A percentile compares a stretch with the other conserved stretches of the same genome.
Conservation (phyloP, 2,888 invertebrate genomes). For the Gastrophysa polygoni region DNA sequence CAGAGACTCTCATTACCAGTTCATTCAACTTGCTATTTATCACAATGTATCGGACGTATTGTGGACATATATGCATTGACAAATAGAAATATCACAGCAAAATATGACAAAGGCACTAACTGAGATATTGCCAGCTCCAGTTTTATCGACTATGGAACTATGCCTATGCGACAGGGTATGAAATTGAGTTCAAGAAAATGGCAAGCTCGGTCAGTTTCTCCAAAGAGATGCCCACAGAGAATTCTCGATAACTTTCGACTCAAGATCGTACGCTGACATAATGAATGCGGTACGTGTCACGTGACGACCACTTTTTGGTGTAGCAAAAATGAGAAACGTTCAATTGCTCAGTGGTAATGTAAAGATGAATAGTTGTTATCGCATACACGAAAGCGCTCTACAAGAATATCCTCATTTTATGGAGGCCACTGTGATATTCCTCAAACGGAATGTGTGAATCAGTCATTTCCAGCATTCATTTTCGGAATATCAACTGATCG, state of each 20-base stretch:
- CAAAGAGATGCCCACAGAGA: not conserved
- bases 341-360: conserved; percentile 1
- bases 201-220: not conserved
- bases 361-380: conserved; percentile 28
- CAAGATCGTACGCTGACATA: conserved; percentile 20
- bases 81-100: too few relatives aligned
- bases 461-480: not conserved
- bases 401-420: not conserved
- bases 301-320: conserved; percentile 37
- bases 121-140: too few relatives aligned
- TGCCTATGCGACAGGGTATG: too few relatives aligned
- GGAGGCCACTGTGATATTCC: not conserved
- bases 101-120: too few relatives aligned
- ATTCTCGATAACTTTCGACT: conserved; percentile 12
- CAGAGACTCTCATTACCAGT: too few relatives aligned
- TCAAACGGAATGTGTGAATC: not conserved
- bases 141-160: too few relatives aligned
- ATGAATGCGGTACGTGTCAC: conserved; percentile 45
- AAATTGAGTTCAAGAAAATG: too few relatives aligned
- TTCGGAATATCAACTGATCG: too few relatives aligned
- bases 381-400: not conserved
- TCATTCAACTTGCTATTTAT: too few relatives aligned
- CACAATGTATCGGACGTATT: too few relatives aligned
- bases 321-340: conserved; percentile 3
- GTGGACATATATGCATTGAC: too few relatives aligned